These are phyloP conservation scores for Chrysotoxum bicinctum DNA, from an alignment of 2,888 invertebrate genomes.

Conservation along the genomic window DNA sequence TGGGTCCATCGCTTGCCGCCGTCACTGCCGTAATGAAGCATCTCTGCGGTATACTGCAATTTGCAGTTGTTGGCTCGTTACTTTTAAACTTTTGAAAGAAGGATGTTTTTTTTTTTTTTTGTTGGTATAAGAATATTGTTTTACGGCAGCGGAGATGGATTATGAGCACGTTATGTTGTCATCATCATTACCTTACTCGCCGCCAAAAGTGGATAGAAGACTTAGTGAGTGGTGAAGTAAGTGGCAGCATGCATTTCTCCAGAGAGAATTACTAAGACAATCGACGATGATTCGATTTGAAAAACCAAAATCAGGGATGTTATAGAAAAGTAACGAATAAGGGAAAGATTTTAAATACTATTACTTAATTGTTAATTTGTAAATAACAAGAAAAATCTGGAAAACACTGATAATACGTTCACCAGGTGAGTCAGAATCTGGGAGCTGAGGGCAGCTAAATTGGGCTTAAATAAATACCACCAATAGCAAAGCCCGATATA, in stretches of 20 bases:
- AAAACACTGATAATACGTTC: too few relatives aligned
- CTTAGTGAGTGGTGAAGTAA: constrained; percentile 50
- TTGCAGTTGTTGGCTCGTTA: constrained; percentile 61
- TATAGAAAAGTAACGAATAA: background rate
- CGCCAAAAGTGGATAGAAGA: constrained; percentile 31
- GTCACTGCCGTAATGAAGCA: constrained; percentile 52
- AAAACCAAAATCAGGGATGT: background rate
- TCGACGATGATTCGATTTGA: constrained; percentile 29
- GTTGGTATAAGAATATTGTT: background rate
- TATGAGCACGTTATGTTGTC: constrained; percentile 72
- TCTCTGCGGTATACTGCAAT: constrained; percentile 13
- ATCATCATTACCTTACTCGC: constrained; percentile 62
- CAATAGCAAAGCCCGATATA: too few relatives aligned
- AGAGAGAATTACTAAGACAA: constrained; percentile 61
- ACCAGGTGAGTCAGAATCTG: too few relatives aligned
- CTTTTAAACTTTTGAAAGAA: constrained; percentile 24
- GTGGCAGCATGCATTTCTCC: constrained; percentile 60
- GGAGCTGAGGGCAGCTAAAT: too few relatives aligned
- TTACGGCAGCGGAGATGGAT: constrained; percentile 62
- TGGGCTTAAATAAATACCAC: too few relatives aligned
- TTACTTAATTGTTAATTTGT: too few relatives aligned
- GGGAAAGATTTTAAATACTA: too few relatives aligned
- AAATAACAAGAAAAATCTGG: too few relatives aligned
- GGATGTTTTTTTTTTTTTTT: constrained; percentile 10
- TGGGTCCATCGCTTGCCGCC: constrained; percentile 23